Evolutionary conservation across 2,888 invertebrate species (phyloP), one percentile per base, ranked within the genome.

Genomic region (Hydropsyche betteni): DNA sequence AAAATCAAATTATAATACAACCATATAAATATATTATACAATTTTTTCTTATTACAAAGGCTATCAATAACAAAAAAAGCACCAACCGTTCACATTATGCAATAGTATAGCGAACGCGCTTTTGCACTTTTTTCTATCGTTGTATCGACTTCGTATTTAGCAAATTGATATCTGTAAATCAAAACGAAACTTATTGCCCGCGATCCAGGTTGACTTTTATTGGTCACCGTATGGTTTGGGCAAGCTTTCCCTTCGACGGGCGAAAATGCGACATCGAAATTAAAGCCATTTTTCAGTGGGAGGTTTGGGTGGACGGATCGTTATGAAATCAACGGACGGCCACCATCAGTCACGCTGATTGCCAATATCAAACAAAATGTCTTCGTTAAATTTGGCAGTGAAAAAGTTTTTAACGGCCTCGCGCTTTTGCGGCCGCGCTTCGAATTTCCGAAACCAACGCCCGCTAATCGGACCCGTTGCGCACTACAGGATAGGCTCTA

Each of bases 331-430:
- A 75, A 24, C 58, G 55, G 53, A 53, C 34, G 36, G 55, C 36
- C 55, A 55, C 16, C 69, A 69, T 74, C 69, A 51, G 34, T 75
- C 75, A 75, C 55, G 36, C 24, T 75, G 75, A 75, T 70, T 69
- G 70, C 70, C 75, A 70, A 70, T 75, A 61, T 75, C 70, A 75
- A 70, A 74, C 74, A 74, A 74, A 74, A 74, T 74, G 69, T 69
- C 74, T 74, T 74, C 69, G 74, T 74, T 74, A 74, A 74, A 50
- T 34, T 72, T 61, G 58, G 50, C 72, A 61, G 72, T 61, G 72
- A 64, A 64, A 64, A 64, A 64, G 12, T 58, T 58, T 58, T 58
- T 58, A 58, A 64, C 36, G 34, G 34, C 34, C 36, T 34, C 64
- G 34, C n/a, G 12, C 64, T 44, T 44, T 44, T 44, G 44, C 44